Percentiles rank a stretch among this genome's conserved stretches.
These are phyloP conservation scores for Agonopterix alstromeriana DNA, from an alignment of 2,888 invertebrate genomes.

Conservation along the genomic window DNA sequence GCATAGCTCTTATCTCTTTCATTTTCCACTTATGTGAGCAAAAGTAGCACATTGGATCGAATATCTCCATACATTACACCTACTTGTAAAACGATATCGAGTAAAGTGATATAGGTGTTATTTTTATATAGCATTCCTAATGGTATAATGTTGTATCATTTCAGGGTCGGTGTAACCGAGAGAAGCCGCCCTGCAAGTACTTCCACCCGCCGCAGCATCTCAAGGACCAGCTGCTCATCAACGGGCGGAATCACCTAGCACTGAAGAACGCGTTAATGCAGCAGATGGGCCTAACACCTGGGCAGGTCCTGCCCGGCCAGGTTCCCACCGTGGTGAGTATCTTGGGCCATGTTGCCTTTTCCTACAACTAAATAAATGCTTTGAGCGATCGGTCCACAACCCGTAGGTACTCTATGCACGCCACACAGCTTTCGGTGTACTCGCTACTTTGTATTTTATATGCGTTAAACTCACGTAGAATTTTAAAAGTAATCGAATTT, in stretches of 20 bases:
- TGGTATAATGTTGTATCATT: constrained; percentile 21
- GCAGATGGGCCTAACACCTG: constrained; percentile 95
- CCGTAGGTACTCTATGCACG: constrained; percentile 51
- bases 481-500: constrained; percentile 37
- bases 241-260: constrained; percentile 99
- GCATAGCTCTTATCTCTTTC: constrained; percentile 37
- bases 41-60: constrained; percentile 19
- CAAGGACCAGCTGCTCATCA: constrained; percentile 99
- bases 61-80: constrained; percentile 13
- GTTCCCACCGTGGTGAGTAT: constrained; percentile 93
- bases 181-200: constrained; percentile 99
- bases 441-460: constrained; percentile 47
- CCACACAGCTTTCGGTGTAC: constrained; percentile 71
- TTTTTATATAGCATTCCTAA: not conserved
- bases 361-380: constrained; percentile 30
- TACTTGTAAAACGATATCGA: not conserved
- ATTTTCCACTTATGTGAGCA: constrained; percentile 27
- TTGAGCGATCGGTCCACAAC: constrained; percentile 67
- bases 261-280: constrained; percentile 98
- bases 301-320: constrained; percentile 95
- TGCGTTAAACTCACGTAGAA: constrained; percentile 49
- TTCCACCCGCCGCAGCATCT: constrained; percentile 99
- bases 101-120: not conserved
- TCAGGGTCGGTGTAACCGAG: constrained; percentile 99
- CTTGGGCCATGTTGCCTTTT: constrained; percentile 8